Conservation (phyloP, 1,140 invertebrate species). For the Drosophila subpulchrella region DNA sequence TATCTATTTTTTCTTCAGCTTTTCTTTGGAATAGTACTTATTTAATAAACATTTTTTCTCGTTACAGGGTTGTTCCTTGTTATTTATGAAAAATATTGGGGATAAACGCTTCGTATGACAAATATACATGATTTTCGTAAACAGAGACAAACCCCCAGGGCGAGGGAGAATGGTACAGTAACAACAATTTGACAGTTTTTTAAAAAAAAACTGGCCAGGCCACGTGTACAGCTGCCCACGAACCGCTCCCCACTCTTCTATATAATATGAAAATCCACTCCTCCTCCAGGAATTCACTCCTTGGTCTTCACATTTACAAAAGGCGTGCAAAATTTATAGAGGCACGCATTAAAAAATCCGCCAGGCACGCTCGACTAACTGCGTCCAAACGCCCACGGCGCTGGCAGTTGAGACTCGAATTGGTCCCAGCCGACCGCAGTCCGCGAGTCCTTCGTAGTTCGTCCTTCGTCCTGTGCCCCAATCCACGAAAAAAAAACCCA, state of each 20-base stretch:
- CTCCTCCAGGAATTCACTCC: constrained; percentile 5
- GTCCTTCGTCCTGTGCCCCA: constrained; percentile 27
- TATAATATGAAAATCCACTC: neutral
- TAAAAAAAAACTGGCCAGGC: constrained; percentile 43
- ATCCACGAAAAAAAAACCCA: constrained; percentile 8
- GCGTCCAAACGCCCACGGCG: constrained; percentile 65
- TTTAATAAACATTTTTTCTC: too few relatives aligned
- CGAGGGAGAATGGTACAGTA: constrained; percentile 21
- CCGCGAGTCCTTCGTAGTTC: constrained; percentile 6
- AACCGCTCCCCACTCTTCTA: constrained; percentile 21
- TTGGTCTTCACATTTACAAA: constrained; percentile 60
- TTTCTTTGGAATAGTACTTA: neutral
- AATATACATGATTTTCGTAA: constrained; percentile 35
- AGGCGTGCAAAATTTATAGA: constrained; percentile 82
- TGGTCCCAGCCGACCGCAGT: constrained; percentile 47
- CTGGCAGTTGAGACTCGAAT: constrained; percentile 37
- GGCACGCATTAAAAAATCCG: constrained; percentile 78
- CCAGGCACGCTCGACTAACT: constrained; percentile 76
- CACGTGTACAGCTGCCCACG: constrained; percentile 68
- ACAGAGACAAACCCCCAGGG: constrained; percentile 31
- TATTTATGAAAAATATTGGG: constrained; percentile 42
- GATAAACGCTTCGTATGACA: constrained; percentile 47
- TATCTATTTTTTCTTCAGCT: neutral
- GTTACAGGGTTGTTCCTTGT: neutral
- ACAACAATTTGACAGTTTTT: constrained; percentile 76